Conservation (phyloP, 2,888 invertebrate species). For the Minunthozetes semirufus region DNA sequence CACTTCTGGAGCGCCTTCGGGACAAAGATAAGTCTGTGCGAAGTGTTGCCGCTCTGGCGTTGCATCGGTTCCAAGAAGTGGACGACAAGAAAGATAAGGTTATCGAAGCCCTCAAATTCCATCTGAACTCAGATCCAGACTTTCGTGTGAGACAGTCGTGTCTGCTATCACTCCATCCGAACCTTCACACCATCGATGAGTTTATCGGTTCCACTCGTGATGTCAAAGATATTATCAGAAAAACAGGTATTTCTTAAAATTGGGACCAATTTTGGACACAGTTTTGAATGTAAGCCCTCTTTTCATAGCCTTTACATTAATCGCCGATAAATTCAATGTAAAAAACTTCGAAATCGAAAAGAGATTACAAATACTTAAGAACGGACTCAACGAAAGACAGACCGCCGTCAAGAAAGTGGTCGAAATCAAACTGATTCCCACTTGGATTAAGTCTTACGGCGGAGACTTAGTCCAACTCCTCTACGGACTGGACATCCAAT, state of each 20-base stretch:
- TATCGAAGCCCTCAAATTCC: constrained; percentile 61
- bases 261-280: background rate
- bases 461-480: constrained; percentile 28
- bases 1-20: background rate
- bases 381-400: constrained; percentile 59
- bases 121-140: constrained; percentile 66
- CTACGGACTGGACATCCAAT: constrained; percentile 22
- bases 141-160: constrained; percentile 64
- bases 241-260: constrained; percentile 44
- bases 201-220: constrained; percentile 68
- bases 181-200: constrained; percentile 61
- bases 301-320: constrained; percentile 50
- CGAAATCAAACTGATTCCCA: constrained; percentile 25
- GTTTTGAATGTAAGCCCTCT: background rate
- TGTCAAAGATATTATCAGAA: constrained; percentile 67
- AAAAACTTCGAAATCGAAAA: constrained; percentile 59
- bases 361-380: constrained; percentile 57
- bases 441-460: constrained; percentile 26
- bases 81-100: constrained; percentile 66
- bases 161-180: constrained; percentile 65
- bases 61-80: constrained; percentile 73
- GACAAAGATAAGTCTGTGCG: constrained; percentile 70
- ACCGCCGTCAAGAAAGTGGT: constrained; percentile 49
- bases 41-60: constrained; percentile 67
- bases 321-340: constrained; percentile 54